Evolutionary conservation across 2,888 invertebrate genomes (phyloP).

Genomic region (Agonum fuliginosum): DNA sequence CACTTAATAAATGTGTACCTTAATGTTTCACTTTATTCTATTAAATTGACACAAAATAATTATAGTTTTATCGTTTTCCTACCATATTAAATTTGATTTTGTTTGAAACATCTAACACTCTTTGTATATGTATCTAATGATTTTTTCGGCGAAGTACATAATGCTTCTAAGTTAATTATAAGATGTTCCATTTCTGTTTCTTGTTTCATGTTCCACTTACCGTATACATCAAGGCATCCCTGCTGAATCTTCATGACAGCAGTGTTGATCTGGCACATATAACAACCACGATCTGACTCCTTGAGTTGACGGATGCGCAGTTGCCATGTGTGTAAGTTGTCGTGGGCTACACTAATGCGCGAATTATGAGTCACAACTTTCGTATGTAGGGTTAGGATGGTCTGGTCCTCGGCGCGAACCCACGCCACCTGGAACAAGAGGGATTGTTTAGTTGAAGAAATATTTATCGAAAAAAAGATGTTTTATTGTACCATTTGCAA

Average conservation of each 20-base stretch:
- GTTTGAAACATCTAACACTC: no score
- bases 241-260: constrained; percentile 90
- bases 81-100: no score
- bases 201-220: no score
- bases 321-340: constrained; percentile 90
- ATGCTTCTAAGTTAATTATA: neutral
- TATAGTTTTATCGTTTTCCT: no score
- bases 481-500: no score
- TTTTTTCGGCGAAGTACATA: neutral
- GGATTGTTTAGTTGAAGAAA: no score
- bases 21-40: no score
- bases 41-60: no score
- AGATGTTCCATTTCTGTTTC: no score
- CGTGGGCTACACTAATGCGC: constrained; percentile 87
- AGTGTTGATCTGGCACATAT: constrained; percentile 95
- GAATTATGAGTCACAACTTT: constrained; percentile 90
- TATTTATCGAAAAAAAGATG: no score
- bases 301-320: constrained; percentile 87
- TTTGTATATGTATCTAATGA: no score
- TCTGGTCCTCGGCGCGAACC: constrained; percentile 92
- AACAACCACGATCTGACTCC: constrained; percentile 89
- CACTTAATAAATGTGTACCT: no score
- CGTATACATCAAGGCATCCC: constrained; percentile 91
- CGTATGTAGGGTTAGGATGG: constrained; percentile 89
- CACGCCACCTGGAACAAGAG: constrained; percentile 87